Evolutionary conservation across 1,140 invertebrate genomes (phyloP), one percentile per base, ranked within the genome.

Genomic region (Bicyclus anynana): DNA sequence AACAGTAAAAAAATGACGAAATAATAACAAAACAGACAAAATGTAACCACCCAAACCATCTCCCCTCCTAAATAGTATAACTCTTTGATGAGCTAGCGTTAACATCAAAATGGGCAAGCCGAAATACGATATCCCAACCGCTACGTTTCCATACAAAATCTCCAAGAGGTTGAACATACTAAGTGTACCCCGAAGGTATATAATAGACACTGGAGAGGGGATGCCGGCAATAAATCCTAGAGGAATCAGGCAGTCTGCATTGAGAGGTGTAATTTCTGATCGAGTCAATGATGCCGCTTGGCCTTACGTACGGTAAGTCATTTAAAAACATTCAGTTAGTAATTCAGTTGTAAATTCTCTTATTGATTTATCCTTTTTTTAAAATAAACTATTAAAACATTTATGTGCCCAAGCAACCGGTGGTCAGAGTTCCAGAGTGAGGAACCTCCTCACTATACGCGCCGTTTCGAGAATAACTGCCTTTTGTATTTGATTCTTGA

Each of bases 61-160:
- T 17, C 48, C 48, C 40, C 29, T 2, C 20, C 16, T 16, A 48
- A 42, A 12, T 35, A 26, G 47, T 64, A 71, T 71, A 74, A 72
- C 72, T 73, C 74, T 83, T 67, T 49, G 72, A 74, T 58, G 62
- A 72, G 78, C 74, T 77, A 80, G 72, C 62, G 10, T 1, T 10
- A 33, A 7, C 29, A 33, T 12, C 60, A 72, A 48, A 26, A 87
- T 87, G 84, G 73, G 65, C 27, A 87, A 82, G 23, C 72, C 74
- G 3, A 77, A 78, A 29, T 74, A 59, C 38, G 84, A 87, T 51
- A 70, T 59, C 2, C 84, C 84, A 0, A 80, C 81, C 0, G 42
- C 9, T 7, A 74, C 70, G 3, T 87, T 75, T 18, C 82, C 81
- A 0, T 86, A 86, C 62, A 84, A 80, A 53, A 85, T 87, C 59